Conservation (phyloP, 2,797 vertebrate genomes). For the Antrozous pallidus region DNA sequence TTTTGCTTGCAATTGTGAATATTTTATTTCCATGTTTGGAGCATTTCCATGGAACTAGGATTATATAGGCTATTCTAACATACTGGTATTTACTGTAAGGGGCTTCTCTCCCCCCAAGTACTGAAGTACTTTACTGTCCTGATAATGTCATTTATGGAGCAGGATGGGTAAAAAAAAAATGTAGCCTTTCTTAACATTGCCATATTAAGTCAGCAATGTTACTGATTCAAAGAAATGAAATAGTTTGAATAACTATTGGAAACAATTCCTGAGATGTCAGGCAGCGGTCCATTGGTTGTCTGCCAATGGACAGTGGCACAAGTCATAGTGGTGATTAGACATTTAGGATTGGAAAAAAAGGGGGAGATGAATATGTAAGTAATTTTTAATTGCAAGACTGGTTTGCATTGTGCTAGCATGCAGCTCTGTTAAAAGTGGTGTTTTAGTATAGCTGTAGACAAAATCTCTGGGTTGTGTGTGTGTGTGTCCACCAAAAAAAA, state of each 20-base stretch:
- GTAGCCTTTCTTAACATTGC: background rate
- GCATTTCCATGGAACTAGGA: background rate
- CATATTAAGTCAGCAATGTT: background rate
- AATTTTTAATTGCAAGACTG: slow-evolving; percentile 46
- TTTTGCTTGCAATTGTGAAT: background rate
- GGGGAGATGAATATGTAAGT: slow-evolving; percentile 37
- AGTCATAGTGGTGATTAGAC: background rate
- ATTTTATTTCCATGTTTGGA: background rate
- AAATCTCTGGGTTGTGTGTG: background rate
- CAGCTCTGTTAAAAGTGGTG: background rate
- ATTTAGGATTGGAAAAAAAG: background rate
- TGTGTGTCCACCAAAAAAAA: background rate
- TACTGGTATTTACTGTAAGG: background rate
- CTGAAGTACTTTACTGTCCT: background rate
- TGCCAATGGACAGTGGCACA: background rate
- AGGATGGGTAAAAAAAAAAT: background rate
- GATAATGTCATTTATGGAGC: background rate
- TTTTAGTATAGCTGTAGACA: slow-evolving; percentile 17
- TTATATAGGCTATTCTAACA: background rate
- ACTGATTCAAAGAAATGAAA: background rate
- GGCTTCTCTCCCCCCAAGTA: background rate
- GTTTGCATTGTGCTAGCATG: background rate
- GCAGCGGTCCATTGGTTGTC: background rate
- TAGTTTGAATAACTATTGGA: background rate
- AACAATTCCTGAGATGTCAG: slow-evolving; percentile 11